Evolutionary conservation across 2,797 vertebrate genomes (phyloP).

Genomic region (Rhinophrynus dorsalis): DNA sequence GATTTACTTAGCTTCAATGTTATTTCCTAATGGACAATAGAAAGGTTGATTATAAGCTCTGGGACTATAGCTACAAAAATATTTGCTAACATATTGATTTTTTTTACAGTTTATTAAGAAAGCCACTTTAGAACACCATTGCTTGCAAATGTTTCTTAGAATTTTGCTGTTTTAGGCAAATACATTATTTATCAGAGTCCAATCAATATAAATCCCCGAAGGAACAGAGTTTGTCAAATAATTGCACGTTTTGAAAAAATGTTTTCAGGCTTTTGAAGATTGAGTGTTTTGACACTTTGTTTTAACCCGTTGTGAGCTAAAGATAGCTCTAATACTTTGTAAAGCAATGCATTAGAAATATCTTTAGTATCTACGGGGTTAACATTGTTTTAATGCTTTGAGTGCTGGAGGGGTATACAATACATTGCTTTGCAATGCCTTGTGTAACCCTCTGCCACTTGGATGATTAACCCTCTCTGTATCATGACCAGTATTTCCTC

Average conservation of each 20-base stretch:
- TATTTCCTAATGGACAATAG: slow-evolving; percentile 9
- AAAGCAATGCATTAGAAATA: no score
- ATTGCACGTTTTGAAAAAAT: background rate
- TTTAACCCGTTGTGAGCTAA: no score
- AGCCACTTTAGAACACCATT: background rate
- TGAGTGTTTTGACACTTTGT: no score
- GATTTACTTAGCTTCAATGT: background rate
- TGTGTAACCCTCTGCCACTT: no score
- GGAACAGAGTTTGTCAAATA: background rate
- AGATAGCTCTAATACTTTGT: no score
- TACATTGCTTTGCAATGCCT: no score
- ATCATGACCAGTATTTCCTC: no score
- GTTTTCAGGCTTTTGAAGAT: background rate
- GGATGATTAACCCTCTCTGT: no score
- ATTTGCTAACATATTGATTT: slow-evolving; percentile 19
- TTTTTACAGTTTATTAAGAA: slow-evolving; percentile 7
- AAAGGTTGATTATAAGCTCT: background rate
- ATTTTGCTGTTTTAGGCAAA: background rate
- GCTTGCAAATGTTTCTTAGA: background rate
- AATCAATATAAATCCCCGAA: slow-evolving; percentile 1
- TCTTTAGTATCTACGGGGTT: no score
- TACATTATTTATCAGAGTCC: slow-evolving; percentile 23
- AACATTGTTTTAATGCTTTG: no score
- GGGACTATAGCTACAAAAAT: background rate
- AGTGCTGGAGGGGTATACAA: no score